Evolutionary conservation across 2,888 invertebrate species (phyloP).

Genomic region (Diadegma fenestrale): DNA sequence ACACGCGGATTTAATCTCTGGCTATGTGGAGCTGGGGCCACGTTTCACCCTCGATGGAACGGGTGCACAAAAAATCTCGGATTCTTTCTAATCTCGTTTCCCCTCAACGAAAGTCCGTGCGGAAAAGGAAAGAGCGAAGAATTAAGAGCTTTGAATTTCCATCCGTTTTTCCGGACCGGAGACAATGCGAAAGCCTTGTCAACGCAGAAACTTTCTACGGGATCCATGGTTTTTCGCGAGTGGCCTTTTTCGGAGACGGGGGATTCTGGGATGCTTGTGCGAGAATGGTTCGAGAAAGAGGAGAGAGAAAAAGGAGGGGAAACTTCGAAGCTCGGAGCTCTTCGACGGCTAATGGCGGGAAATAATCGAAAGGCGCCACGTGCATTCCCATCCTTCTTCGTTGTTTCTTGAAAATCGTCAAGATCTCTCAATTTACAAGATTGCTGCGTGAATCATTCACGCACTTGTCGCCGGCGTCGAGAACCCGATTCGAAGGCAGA

Average conservation of each 20-base stretch:
- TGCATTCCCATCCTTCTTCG: constrained; percentile 22
- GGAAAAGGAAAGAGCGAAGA: constrained; percentile 12
- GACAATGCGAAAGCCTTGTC: constrained; percentile 60
- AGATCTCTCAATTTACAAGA: constrained; percentile 80
- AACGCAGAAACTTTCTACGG: constrained; percentile 34
- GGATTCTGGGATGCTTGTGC: constrained; percentile 9
- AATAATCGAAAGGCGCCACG: constrained; percentile 78
- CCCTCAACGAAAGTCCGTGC: not conserved
- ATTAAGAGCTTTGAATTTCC: constrained; percentile 50
- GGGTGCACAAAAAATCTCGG: not conserved
- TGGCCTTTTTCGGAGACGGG: not conserved
- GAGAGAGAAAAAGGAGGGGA: constrained; percentile 3
- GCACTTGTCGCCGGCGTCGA: constrained; percentile 45
- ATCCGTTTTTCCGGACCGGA: constrained; percentile 25
- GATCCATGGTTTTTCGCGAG: constrained; percentile 46
- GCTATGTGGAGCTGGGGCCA: not conserved
- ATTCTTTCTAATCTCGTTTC: constrained; percentile 1
- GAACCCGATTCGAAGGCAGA: constrained; percentile 24
- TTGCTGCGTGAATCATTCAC: constrained; percentile 69
- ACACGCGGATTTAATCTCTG: not conserved
- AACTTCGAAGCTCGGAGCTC: constrained; percentile 62
- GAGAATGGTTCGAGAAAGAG: constrained; percentile 34
- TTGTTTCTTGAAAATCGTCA: constrained; percentile 66
- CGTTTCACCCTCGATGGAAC: not conserved
- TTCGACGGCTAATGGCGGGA: constrained; percentile 78